Conservation (phyloP, 2,888 invertebrate species). For the Limnephilus auricula region DNA sequence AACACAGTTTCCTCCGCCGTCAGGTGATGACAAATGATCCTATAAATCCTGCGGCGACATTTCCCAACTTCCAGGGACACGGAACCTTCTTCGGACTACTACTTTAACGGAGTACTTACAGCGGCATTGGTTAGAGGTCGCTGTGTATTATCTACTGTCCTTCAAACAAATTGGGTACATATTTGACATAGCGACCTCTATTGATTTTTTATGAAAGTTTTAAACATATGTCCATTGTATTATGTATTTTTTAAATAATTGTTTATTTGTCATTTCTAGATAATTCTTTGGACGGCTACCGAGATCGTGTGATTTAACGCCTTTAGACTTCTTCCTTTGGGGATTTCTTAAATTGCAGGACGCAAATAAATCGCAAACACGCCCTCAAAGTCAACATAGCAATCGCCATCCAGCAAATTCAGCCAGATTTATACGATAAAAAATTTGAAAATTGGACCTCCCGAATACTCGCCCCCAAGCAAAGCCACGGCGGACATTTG, state of each 20-base stretch:
- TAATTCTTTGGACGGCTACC: too few relatives aligned
- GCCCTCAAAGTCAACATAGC: too few relatives aligned
- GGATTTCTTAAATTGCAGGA: too few relatives aligned
- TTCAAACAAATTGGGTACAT: background rate
- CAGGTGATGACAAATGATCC: slow-evolving; percentile 48
- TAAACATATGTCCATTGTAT: background rate
- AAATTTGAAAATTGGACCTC: too few relatives aligned
- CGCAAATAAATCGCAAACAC: too few relatives aligned
- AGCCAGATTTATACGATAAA: too few relatives aligned
- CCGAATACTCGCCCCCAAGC: too few relatives aligned
- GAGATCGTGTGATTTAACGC: too few relatives aligned
- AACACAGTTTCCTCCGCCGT: background rate
- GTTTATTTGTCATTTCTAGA: too few relatives aligned
- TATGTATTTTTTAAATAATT: background rate
- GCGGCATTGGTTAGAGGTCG: background rate
- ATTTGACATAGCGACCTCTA: background rate
- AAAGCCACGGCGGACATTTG: too few relatives aligned
- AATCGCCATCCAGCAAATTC: too few relatives aligned
- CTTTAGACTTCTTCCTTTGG: too few relatives aligned
- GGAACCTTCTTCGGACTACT: background rate
- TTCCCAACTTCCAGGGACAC: background rate
- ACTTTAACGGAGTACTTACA: background rate
- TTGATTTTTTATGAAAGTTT: background rate
- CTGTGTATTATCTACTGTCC: background rate
- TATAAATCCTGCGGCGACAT: slow-evolving; percentile 37